Evolutionary conservation across 2,888 invertebrate genomes (phyloP), one percentile per base, ranked within the genome.

Genomic region (Drepana falcataria): DNA sequence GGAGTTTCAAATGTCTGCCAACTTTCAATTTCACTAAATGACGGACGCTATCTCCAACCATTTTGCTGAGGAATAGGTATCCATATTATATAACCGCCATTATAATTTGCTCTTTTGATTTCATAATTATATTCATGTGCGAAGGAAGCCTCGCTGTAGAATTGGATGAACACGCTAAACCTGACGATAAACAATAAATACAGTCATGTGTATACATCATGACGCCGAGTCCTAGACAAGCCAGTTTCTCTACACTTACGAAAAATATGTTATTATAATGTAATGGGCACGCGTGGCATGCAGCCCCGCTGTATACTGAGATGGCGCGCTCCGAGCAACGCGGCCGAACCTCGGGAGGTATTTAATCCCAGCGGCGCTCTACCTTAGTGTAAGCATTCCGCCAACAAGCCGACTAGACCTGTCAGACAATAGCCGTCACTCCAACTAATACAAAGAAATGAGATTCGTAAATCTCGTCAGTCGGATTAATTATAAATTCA

Each of bases 401-500:
- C 35, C 5, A 37, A 37, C 37, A 37, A 34, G 5, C 6, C 33
- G 9, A 41, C n/a, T 40, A 7, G 4, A 5, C 49, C 4, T 34
- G 6, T 40, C 1, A 5, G 37, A 37, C 35, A 33, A 40, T 6
- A 3, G 34, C 6, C 6, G 9, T 9, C 44, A 40, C 35, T 51
- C 40, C 6, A 40, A 51, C 7, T 40, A 41, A 40, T 35, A 35
- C 51, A 51, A 51, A 40, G 41, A 6, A 34, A 33, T 35, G 9
- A 48, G 48, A 51, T 51, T 54, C 55, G 57, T 51, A 57, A 44
- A 61, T 63, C 62, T 62, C 59, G 55, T 55, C 57, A 52, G 54
- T 55, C 49, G 63, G 73, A 72, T 72, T 75, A 71, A 77, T 75
- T 75, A 73, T 66, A 67, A 67, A 75, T 74, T 71, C 73, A 61